Base-by-base conservation (phyloP, 2,797 vertebrate species). In the Danio aesculapii region DNA sequence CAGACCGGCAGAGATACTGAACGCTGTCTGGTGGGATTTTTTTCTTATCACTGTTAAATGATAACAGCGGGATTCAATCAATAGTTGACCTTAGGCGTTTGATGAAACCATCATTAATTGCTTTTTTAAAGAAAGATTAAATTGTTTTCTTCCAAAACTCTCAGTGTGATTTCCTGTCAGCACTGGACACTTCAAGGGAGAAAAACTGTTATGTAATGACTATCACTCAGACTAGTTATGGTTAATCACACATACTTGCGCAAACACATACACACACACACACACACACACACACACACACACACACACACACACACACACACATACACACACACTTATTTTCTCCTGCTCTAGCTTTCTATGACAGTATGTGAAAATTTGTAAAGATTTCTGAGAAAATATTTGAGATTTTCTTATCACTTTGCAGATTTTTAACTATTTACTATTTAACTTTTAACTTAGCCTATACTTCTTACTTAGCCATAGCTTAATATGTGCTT, bases 41-140 rank as follows among this genome's bases (percentile, higher is more conserved):
- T 70, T 21, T 72, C 12, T 72, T 4, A 72, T 41, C 5, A 10
- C 43, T 13, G 13, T 17, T 63, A 41, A 57, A 46, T 12, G 13
- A 83, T 73, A 58, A 78, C 49, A 78, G 5, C 3, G 59, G 16
- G 62, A 82, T 61, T 77, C 13, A 74, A 73, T 83, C 75, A 68
- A 79, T 77, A 30, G 67, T 53, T 74, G 53, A 64, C 81, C 46
- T 79, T 53, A 21, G 50, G 16, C 17, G 0, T 74, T 74, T 74
- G n/a, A 73, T 67, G 66, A 78, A 83, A 83, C 44, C 44, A 16
- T 30, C 12, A 64, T 74, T 73, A 79, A 79, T 68, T 67, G 61
- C 44, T 52, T 83, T 79, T 58, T 66, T 77, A 70, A 78, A 78
- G 12, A 17, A 77, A 62, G 47, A 79, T 79, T 52, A 21, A 71